A percentile compares a stretch with the other conserved stretches of the same genome.
Conservation (phyloP, 2,113 vertebrate genomes). For the Bucco capensis region DNA sequence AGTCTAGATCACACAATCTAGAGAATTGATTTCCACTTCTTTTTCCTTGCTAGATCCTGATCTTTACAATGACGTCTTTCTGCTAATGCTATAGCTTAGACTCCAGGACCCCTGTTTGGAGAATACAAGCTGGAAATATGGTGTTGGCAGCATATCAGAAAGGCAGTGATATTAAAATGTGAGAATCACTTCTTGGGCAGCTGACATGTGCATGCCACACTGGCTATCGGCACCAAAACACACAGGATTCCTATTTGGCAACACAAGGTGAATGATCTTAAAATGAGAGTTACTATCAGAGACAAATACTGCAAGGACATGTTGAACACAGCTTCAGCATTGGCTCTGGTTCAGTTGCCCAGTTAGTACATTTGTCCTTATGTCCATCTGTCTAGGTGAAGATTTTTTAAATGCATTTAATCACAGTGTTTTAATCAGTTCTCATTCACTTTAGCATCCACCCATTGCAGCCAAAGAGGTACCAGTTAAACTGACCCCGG, state of each 20-base stretch:
- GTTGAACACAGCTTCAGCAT: accelerated
- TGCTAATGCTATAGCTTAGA: background rate
- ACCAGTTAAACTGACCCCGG: background rate
- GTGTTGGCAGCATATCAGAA: background rate
- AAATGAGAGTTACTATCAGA: background rate
- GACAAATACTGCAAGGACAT: background rate
- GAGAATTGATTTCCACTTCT: background rate
- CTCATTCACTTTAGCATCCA: background rate
- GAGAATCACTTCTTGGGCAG: background rate
- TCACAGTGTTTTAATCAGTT: background rate
- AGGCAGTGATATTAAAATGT: background rate
- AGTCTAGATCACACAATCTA: background rate
- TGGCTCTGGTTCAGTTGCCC: background rate
- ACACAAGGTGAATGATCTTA: background rate
- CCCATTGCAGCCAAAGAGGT: background rate
- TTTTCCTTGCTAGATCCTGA: background rate
- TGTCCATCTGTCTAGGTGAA: background rate
- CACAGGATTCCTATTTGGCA: background rate
- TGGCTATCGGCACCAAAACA: background rate
- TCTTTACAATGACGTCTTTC: background rate
- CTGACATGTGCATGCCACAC: accelerated
- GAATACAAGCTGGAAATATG: background rate
- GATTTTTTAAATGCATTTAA: background rate
- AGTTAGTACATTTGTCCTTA: background rate
- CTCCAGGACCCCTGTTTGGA: background rate